phyloP scores from a whole-genome alignment of 2,888 invertebrate species.

The Sthenelais limicola region DNA sequence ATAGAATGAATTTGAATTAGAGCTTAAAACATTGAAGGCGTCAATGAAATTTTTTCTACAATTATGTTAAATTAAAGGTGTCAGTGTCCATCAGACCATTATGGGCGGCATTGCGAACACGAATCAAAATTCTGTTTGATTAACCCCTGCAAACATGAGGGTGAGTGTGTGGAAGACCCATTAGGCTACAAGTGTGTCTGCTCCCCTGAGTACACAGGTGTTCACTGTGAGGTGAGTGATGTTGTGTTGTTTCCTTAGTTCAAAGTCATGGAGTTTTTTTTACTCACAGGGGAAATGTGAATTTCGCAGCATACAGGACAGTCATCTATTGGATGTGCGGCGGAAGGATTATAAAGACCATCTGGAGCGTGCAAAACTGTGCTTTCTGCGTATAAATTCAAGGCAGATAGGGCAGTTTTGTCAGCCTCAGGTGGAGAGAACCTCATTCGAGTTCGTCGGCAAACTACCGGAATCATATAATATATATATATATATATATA shows the following conservation, averaged over 20 bases:
- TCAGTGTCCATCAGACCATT: slow-evolving; percentile 6
- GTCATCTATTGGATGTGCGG: no score
- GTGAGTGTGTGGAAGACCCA: slow-evolving; percentile 3
- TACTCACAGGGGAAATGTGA: neutral
- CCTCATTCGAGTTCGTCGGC: no score
- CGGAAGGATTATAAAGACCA: no score
- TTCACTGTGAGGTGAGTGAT: slow-evolving; percentile 15
- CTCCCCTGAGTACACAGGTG: slow-evolving; percentile 13
- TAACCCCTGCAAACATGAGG: slow-evolving; percentile 1
- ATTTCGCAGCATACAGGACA: no score
- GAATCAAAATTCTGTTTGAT: neutral
- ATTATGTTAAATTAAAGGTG: no score
- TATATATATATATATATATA: no score
- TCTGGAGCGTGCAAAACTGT: slow-evolving; percentile 37
- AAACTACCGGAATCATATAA: no score
- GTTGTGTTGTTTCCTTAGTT: neutral
- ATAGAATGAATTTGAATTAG: no score
- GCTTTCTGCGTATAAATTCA: slow-evolving; percentile 25
- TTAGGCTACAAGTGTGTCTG: slow-evolving; percentile 18
- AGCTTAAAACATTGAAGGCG: no score
- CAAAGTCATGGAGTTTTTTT: neutral
- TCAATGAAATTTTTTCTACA: no score
- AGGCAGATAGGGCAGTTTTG: slow-evolving; percentile 38
- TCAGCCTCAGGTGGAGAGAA: slow-evolving; percentile 20
- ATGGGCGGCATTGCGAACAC: slow-evolving; percentile 11